Percentiles rank a stretch among this genome's conserved stretches.
phyloP scores from a whole-genome alignment of 2,113 vertebrate genomes.

The Daphoenositta chrysoptera region DNA sequence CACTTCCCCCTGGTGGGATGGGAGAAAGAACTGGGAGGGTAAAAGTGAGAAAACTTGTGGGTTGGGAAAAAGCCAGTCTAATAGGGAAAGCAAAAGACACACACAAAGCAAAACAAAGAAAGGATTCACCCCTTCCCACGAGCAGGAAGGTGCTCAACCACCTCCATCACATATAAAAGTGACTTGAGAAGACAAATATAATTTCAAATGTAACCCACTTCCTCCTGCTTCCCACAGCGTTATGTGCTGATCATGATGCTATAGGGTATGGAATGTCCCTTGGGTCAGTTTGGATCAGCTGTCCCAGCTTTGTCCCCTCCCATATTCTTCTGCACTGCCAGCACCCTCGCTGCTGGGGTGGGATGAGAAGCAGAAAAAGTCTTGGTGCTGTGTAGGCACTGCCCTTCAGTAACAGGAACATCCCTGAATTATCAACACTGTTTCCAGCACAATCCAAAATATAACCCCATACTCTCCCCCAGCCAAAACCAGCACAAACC shows the following conservation, averaged over 20 bases:
- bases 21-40: background rate
- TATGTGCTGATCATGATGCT: background rate
- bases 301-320: too few relatives aligned
- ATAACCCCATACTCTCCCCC: background rate
- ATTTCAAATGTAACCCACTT: background rate
- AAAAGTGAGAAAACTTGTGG: background rate
- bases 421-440: background rate
- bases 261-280: background rate
- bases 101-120: background rate
- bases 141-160: background rate
- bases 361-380: background rate
- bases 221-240: background rate
- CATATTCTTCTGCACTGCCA: background rate
- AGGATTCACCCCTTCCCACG: accelerated
- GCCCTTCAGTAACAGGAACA: background rate
- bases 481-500: background rate
- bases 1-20: background rate
- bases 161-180: accelerated
- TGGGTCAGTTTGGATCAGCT: background rate
- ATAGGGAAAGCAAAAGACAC: background rate
- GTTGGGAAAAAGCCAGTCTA: background rate
- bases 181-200: background rate
- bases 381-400: too few relatives aligned
- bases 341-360: background rate
- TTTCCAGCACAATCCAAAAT: background rate